phyloP scores from a whole-genome alignment of 1,140 invertebrate species.

The Bombus balteatus region DNA sequence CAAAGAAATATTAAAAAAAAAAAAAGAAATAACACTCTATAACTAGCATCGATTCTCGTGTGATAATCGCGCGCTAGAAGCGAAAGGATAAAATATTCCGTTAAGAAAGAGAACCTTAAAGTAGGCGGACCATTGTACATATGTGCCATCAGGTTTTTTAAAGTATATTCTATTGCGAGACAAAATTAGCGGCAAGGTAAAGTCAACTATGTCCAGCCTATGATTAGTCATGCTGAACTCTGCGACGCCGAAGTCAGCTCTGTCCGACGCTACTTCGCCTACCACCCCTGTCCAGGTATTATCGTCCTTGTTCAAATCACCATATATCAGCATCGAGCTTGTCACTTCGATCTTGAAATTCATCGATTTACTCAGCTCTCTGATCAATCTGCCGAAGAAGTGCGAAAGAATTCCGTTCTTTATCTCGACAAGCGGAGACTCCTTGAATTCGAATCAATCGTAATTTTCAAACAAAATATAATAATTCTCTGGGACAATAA shows the following conservation, averaged over 20 bases:
- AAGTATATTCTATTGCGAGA: conserved; percentile 67
- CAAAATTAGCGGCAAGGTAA: conserved; percentile 68
- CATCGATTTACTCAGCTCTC: conserved; percentile 62
- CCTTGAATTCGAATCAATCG: conserved; percentile 33
- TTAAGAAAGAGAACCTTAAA: conserved; percentile 59
- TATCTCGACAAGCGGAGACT: conserved; percentile 45
- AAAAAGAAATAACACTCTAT: too few relatives aligned
- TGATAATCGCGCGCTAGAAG: neutral
- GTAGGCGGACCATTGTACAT: conserved; percentile 70
- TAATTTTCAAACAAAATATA: neutral
- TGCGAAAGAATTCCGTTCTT: conserved; percentile 31
- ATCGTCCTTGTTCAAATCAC: conserved; percentile 47
- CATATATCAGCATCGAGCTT: conserved; percentile 46
- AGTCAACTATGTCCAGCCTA: conserved; percentile 68
- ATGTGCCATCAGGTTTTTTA: conserved; percentile 25
- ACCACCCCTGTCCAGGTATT: conserved; percentile 71
- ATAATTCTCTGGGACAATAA: neutral
- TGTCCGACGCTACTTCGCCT: conserved; percentile 47
- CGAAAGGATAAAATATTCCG: neutral
- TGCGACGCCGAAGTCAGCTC: conserved; percentile 64
- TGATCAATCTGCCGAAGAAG: conserved; percentile 59
- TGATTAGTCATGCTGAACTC: conserved; percentile 69
- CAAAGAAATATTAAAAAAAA: neutral
- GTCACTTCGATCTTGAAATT: conserved; percentile 62
- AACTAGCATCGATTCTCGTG: neutral